These are phyloP conservation scores for Syngnathus typhle DNA, from an alignment of 2,113 vertebrate genomes.

Conservation along the genomic window DNA sequence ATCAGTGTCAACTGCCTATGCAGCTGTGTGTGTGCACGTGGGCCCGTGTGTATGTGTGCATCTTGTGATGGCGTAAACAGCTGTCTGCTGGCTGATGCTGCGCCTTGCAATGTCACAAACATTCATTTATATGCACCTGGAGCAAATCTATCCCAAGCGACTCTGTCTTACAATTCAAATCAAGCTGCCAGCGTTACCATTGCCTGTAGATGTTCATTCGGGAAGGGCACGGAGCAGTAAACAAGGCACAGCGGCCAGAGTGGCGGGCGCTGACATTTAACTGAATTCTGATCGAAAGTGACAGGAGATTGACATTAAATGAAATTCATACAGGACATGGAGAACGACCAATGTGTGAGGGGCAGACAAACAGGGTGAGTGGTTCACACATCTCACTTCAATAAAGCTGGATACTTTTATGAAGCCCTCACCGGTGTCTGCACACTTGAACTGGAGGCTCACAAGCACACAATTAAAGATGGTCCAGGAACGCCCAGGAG, in stretches of 20 bases:
- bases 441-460: not conserved
- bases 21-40: constrained; percentile 42
- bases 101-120: constrained; percentile 66
- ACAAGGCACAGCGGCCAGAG: constrained; percentile 68
- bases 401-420: constrained; percentile 3
- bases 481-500: not conserved
- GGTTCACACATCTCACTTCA: constrained; percentile 45
- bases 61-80: constrained; percentile 61
- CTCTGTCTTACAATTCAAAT: constrained; percentile 74
- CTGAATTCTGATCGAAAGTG: constrained; percentile 75
- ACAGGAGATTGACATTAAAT: constrained; percentile 78
- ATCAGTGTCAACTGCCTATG: constrained; percentile 18
- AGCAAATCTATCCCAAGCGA: constrained; percentile 72
- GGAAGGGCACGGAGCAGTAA: constrained; percentile 77
- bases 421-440: not conserved
- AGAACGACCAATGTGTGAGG: constrained; percentile 63
- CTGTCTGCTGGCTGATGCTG: constrained; percentile 68
- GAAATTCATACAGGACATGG: constrained; percentile 75
- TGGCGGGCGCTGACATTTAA: constrained; percentile 70
- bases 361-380: constrained; percentile 61
- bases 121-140: constrained; percentile 75
- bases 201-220: constrained; percentile 73
- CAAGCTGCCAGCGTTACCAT: constrained; percentile 63
- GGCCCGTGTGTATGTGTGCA: constrained; percentile 11
- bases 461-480: not conserved